phyloP scores from a whole-genome alignment of 2,797 vertebrate species.

The Pipistrellus kuhlii region DNA sequence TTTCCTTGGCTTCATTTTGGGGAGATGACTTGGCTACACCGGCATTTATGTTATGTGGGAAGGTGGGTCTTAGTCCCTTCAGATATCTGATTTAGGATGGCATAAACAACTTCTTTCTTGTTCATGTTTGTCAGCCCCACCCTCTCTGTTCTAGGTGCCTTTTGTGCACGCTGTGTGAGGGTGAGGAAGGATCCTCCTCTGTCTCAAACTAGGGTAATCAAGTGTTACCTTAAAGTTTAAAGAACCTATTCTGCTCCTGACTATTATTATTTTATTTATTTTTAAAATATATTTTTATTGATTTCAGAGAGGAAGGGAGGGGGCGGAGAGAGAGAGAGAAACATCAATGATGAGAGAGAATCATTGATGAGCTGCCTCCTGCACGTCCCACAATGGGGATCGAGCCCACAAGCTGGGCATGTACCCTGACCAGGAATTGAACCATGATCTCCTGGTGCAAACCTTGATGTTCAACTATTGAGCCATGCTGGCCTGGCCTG shows the following conservation, averaged over 20 bases:
- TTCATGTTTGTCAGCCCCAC: background rate
- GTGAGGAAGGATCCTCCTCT: background rate
- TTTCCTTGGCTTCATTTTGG: conserved; percentile 72
- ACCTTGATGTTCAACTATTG: too few species aligned
- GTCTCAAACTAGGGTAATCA: background rate
- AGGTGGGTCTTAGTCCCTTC: conserved; percentile 41
- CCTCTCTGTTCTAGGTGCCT: background rate
- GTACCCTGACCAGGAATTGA: too few species aligned
- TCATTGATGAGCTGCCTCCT: too few species aligned
- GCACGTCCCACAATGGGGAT: too few species aligned
- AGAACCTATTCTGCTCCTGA: background rate
- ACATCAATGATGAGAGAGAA: too few species aligned
- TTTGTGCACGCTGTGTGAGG: background rate
- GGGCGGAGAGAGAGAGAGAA: too few species aligned
- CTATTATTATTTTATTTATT: background rate
- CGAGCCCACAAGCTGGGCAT: too few species aligned
- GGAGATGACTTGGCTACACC: conserved; percentile 62
- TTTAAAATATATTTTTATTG: too few species aligned
- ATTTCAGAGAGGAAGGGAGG: too few species aligned
- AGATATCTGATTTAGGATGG: conserved; percentile 55
- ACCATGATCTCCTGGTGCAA: too few species aligned
- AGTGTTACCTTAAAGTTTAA: background rate
- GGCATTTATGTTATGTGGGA: conserved; percentile 74
- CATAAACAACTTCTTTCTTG: conserved; percentile 59
- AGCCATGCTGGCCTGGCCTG: background rate